Percentiles rank a stretch among this genome's conserved stretches.
Conservation (phyloP, 2,888 invertebrate genomes). For the Amblyjoppa fuscipennis region DNA sequence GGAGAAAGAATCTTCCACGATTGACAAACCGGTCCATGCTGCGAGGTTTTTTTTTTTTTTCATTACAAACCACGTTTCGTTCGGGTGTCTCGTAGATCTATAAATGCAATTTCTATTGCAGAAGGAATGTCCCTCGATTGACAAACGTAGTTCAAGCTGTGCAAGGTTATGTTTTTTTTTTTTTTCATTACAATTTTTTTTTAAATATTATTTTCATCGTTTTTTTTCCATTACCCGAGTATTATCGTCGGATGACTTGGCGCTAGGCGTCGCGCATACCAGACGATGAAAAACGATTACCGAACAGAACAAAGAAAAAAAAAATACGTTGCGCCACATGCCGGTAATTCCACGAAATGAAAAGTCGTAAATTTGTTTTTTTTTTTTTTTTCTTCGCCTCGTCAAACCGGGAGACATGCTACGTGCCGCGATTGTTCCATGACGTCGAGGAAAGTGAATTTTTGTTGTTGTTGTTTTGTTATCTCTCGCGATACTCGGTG, state of each 20-base stretch:
- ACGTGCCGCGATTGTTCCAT: constrained; percentile 63
- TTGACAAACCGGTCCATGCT: no score
- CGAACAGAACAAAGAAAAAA: background rate
- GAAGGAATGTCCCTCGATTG: background rate
- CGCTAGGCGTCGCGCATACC: constrained; percentile 25
- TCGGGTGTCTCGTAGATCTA: no score
- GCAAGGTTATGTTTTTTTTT: background rate
- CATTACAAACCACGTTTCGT: background rate
- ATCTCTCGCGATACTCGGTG: constrained; percentile 31
- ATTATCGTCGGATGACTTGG: constrained; percentile 32
- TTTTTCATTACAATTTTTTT: background rate
- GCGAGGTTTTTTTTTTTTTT: no score
- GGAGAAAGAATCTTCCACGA: no score
- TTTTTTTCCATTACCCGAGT: constrained; percentile 17
- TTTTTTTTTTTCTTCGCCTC: constrained; percentile 6
- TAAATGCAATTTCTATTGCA: constrained; percentile 67
- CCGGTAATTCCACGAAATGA: background rate
- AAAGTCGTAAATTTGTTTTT: background rate
- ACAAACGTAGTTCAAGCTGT: background rate
- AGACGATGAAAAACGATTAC: constrained; percentile 18
- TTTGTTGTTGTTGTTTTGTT: background rate
- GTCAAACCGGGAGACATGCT: constrained; percentile 20
- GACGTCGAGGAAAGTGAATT: constrained; percentile 69
- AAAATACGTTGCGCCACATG: constrained; percentile 21
- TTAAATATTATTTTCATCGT: constrained; percentile 1